Base-by-base conservation (phyloP, 2,797 vertebrate species). In the Adelosebastes latens region DNA sequence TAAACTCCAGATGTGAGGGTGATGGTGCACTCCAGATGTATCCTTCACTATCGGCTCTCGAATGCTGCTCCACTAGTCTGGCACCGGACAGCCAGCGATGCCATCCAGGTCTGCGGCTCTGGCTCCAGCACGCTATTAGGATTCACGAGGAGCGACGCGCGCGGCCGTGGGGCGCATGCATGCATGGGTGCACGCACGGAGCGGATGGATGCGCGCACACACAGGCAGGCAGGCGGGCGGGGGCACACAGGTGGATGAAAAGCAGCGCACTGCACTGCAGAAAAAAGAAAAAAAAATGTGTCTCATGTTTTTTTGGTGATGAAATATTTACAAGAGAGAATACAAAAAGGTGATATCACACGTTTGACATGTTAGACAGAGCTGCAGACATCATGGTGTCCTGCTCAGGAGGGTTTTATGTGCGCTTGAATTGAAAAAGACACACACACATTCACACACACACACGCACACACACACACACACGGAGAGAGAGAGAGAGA, bases 231-330 rank as follows among this genome's bases (percentile, higher is more conserved):
- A 39, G 36, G 36, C 36, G 36, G 36, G 36, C 11, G 36, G 36
- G 22, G 34, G 62, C n/a, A 65, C 70, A 71, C 73, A 81, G 66
- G 82, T 83, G 79, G 68, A 84, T 55, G 67, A 36, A 74, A 75
- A 68, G 7, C 63, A 46, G 46, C 64, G 25, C 75, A 67, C 24
- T 77, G 25, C 75, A 67, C 29, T 77, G 79, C 80, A 39, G 67
- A 32, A 27, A 25, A 36, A 60, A 29, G 10, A 5, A 62, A 60
- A 29, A 56, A 9, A 62, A 34, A 42, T 42, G 39, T 46, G 16
- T 16, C 8, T 65, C 5, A 22, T 42, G 22, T 39, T n/a, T 49
- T 20, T 36, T 55, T 7, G 24, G 8, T 29, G 61, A 22, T 59
- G 25, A 52, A 56, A 58, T 53, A 16, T 58, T 22, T 46, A 42